These are phyloP conservation scores for Podarcis siculus DNA, from an alignment of 2,797 vertebrate species.

Conservation along the genomic window DNA sequence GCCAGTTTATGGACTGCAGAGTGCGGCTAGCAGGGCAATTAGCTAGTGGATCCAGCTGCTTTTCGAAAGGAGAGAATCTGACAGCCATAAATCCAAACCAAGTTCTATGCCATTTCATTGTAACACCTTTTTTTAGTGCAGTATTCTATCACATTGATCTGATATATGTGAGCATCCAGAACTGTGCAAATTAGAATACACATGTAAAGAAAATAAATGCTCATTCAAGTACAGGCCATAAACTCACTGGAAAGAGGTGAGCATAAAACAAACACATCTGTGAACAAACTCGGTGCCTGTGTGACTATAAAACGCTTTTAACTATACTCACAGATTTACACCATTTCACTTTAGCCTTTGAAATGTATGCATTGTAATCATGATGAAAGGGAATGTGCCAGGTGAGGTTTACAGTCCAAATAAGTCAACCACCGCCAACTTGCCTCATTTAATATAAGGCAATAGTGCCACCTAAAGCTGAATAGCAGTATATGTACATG, in stretches of 20 bases:
- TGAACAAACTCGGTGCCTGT: background rate
- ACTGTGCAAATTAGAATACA: background rate
- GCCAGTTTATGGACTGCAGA: background rate
- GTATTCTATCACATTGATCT: background rate
- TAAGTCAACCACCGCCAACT: background rate
- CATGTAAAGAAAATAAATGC: background rate
- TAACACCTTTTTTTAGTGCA: background rate
- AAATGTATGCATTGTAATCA: background rate
- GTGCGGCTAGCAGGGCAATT: background rate
- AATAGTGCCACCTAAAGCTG: slow-evolving; percentile 6
- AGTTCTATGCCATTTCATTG: background rate
- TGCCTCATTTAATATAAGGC: background rate
- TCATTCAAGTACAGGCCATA: background rate
- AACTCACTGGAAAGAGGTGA: background rate
- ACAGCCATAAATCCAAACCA: background rate
- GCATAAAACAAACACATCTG: background rate
- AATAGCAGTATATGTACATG: background rate
- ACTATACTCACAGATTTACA: background rate
- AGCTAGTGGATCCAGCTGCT: background rate
- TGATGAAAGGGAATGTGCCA: background rate
- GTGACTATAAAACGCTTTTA: background rate
- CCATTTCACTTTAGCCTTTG: background rate
- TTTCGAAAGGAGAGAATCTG: background rate
- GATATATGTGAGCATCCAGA: background rate
- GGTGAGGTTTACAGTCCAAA: background rate